Percentiles rank a stretch among this genome's conserved stretches.
Conservation (phyloP, 2,797 vertebrate species). For the Silurus lanzhouensis region DNA sequence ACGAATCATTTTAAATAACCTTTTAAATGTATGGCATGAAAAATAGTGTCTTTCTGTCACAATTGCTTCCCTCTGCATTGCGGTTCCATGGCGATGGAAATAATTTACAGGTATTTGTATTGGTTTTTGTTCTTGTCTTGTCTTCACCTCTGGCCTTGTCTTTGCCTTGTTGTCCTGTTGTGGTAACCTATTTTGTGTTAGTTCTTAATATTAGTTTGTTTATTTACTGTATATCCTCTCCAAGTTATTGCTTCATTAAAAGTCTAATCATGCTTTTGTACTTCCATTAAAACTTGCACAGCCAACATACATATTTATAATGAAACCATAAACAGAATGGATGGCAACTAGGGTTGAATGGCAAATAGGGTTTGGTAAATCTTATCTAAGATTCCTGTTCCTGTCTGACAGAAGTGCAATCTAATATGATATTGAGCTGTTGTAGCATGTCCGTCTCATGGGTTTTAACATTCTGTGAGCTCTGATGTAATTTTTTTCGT, state of each 20-base stretch:
- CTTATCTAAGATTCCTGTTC: background rate
- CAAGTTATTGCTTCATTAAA: background rate
- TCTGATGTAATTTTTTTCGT: background rate
- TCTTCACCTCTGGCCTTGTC: background rate
- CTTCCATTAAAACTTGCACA: background rate
- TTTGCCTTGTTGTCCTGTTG: background rate
- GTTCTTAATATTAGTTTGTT: background rate
- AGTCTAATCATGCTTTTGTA: background rate
- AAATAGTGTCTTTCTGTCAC: background rate
- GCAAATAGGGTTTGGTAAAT: background rate
- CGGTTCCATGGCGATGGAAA: background rate
- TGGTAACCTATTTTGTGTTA: background rate
- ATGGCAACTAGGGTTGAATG: background rate
- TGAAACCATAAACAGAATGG: background rate
- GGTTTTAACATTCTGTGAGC: background rate
- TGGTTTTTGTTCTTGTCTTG: background rate
- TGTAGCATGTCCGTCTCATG: background rate
- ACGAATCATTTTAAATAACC: background rate
- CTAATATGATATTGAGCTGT: background rate
- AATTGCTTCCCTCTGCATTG: background rate
- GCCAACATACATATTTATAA: background rate
- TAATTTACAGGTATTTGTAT: background rate
- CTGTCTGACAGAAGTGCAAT: background rate
- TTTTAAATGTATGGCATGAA: slow-evolving; percentile 7
- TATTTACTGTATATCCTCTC: background rate